Conservation (phyloP, 2,888 invertebrate species). For the Pheosia gnoma region DNA sequence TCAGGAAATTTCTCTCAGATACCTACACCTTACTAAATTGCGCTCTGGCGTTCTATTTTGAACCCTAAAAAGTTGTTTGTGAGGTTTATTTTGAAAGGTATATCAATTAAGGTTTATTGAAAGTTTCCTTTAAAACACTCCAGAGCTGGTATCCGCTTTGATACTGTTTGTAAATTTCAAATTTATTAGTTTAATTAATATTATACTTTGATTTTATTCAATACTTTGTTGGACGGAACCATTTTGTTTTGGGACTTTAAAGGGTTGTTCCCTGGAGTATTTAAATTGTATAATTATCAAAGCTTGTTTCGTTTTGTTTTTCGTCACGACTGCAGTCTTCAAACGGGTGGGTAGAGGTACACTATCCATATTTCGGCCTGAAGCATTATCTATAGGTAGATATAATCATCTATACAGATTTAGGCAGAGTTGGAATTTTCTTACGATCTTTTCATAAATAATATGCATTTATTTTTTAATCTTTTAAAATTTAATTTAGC, state of each 20-base stretch:
- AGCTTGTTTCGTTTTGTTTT: not conserved
- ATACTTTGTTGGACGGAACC: constrained; percentile 2
- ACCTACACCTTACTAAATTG: constrained; percentile 33
- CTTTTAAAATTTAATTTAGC: too few species aligned
- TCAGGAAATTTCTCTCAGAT: constrained; percentile 25
- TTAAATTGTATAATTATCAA: not conserved
- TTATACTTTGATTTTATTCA: constrained; percentile 33
- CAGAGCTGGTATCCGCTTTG: constrained; percentile 28
- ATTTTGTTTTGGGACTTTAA: constrained; percentile 1
- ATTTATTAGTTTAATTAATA: constrained; percentile 34
- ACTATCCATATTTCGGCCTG: too few species aligned
- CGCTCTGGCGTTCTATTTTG: constrained; percentile 9
- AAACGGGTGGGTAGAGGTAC: too few species aligned
- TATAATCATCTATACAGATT: too few species aligned
- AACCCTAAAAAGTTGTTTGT: not conserved
- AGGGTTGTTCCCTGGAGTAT: not conserved
- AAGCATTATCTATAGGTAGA: too few species aligned
- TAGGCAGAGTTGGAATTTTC: too few species aligned
- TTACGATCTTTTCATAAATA: too few species aligned
- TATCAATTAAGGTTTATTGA: constrained; percentile 8
- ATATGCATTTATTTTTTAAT: too few species aligned
- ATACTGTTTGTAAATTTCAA: constrained; percentile 34
- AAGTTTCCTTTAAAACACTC: constrained; percentile 20
- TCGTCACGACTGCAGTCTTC: too few species aligned
- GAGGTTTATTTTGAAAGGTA: constrained; percentile 3